Evolutionary conservation across 2,888 invertebrate genomes (phyloP).

Genomic region (Philereme vetulata): DNA sequence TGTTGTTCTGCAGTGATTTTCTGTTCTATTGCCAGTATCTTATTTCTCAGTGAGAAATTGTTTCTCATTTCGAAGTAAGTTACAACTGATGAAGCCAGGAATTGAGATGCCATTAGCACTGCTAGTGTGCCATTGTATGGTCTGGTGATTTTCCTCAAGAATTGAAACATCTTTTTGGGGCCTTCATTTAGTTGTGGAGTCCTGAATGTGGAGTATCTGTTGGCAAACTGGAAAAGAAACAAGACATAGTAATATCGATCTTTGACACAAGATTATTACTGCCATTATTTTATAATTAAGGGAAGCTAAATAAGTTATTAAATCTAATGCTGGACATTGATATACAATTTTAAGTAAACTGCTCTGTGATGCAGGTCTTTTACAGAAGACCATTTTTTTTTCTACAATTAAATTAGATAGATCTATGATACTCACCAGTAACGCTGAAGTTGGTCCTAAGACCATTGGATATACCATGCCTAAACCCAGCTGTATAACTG

Average conservation of each 20-base stretch:
- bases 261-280: too few species aligned
- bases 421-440: constrained; percentile 77
- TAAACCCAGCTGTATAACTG: constrained; percentile 76
- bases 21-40: constrained; percentile 67
- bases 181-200: constrained; percentile 85
- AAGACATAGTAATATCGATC: not conserved
- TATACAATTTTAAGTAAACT: too few species aligned
- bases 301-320: too few species aligned
- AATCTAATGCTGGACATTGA: too few species aligned
- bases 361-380: too few species aligned
- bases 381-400: too few species aligned
- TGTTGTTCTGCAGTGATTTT: constrained; percentile 45
- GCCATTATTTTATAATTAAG: too few species aligned
- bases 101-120: constrained; percentile 76
- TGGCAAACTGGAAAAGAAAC: constrained; percentile 82
- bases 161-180: constrained; percentile 77
- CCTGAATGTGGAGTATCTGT: constrained; percentile 84
- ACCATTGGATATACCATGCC: constrained; percentile 85
- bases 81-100: constrained; percentile 80
- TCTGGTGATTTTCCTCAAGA: constrained; percentile 80
- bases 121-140: constrained; percentile 79
- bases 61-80: constrained; percentile 86
- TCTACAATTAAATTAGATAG: not conserved
- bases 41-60: constrained; percentile 62
- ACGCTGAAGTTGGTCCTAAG: constrained; percentile 83